Conservation (phyloP, 2,888 invertebrate species). For the Chloroclysta siterata region DNA sequence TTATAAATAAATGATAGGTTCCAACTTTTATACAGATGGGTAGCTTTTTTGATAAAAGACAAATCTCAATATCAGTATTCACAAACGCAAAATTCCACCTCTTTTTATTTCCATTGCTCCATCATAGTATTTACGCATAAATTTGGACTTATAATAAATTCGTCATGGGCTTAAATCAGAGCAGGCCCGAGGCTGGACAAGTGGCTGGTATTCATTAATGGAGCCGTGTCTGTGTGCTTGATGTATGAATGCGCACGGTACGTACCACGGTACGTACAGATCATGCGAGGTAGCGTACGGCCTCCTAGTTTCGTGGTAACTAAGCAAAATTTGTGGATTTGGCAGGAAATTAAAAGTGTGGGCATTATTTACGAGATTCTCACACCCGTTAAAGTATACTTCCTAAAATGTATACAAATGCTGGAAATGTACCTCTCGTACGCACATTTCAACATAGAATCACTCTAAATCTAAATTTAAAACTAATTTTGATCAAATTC, state of each 20-base stretch:
- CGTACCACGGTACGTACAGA: slow-evolving; percentile 42
- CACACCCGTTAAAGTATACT: too few relatives aligned
- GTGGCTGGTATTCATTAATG: slow-evolving; percentile 74
- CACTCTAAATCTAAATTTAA: too few relatives aligned
- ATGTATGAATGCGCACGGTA: slow-evolving; percentile 66
- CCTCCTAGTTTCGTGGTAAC: not conserved
- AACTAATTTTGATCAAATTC: too few relatives aligned
- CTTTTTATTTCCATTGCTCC: slow-evolving; percentile 27
- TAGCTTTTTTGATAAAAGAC: too few relatives aligned
- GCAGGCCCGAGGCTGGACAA: slow-evolving; percentile 64
- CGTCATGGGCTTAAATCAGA: slow-evolving; percentile 63
- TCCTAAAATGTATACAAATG: too few relatives aligned
- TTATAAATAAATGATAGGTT: too few relatives aligned
- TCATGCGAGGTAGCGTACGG: slow-evolving; percentile 37
- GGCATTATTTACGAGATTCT: too few relatives aligned
- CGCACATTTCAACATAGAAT: too few relatives aligned
- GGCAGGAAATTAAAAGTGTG: too few relatives aligned
- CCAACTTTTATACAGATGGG: too few relatives aligned
- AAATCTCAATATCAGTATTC: slow-evolving; percentile 6
- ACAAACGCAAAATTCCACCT: slow-evolving; percentile 8
- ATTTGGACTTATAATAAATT: slow-evolving; percentile 50
- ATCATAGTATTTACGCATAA: slow-evolving; percentile 38
- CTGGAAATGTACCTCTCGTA: too few relatives aligned
- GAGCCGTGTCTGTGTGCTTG: slow-evolving; percentile 71
- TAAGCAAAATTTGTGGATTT: too few relatives aligned